Conservation (phyloP, 2,888 invertebrate species). For the Polietes domitor region DNA sequence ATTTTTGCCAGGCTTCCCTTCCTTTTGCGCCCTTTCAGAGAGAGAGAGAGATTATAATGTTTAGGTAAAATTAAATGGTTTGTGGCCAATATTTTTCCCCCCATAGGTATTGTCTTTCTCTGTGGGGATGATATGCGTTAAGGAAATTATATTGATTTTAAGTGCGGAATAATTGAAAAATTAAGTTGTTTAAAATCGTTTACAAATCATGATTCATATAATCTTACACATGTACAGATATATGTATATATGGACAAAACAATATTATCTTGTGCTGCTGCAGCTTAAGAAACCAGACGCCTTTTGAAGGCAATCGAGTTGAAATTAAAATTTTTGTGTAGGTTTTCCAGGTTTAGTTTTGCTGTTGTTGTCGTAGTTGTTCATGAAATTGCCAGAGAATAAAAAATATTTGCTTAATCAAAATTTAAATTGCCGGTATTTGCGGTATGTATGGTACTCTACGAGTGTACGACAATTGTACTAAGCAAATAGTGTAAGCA, state of each 20-base stretch:
- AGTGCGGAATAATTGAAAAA: conserved; percentile 42
- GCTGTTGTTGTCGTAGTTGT: no score
- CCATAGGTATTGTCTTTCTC: background rate
- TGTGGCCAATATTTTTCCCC: conserved; percentile 25
- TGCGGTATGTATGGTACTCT: background rate
- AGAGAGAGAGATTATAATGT: conserved; percentile 53
- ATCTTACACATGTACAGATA: conserved; percentile 8
- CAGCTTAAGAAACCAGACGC: conserved; percentile 17
- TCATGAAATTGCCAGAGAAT: no score
- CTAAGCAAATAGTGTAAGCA: background rate
- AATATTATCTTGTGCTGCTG: background rate
- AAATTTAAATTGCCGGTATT: conserved; percentile 16
- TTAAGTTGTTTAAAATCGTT: conserved; percentile 12
- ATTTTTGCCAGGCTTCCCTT: background rate
- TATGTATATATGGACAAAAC: no score
- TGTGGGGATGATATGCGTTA: background rate
- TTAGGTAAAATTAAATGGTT: conserved; percentile 39
- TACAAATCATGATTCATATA: conserved; percentile 49
- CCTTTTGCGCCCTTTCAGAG: conserved; percentile 1
- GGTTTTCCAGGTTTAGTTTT: no score
- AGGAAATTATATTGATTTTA: conserved; percentile 40
- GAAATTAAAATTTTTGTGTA: conserved; percentile 44
- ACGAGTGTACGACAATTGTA: background rate
- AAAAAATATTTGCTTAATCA: no score
- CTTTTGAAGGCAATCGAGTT: conserved; percentile 49